Evolutionary conservation across 1,140 invertebrate genomes (phyloP), one percentile per base, ranked within the genome.

Genomic region (Nasonia giraulti): DNA sequence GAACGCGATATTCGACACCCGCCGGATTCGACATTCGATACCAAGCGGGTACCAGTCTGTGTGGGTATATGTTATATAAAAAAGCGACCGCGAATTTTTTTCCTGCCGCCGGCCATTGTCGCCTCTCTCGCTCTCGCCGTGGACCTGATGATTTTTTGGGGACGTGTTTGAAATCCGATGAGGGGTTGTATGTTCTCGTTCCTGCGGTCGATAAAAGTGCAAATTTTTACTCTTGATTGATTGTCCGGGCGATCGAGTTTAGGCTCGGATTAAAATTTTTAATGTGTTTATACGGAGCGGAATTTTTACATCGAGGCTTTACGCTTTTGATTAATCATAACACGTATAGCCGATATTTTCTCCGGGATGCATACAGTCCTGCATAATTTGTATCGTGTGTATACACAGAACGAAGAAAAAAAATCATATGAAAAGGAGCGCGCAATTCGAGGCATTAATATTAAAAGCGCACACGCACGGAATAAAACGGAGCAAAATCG

Each of bases 1-100:
- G 50, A 78, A 66, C 50, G 82, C 11, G 82, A 84, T 31, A 84
- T 73, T 79, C 66, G 83, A 84, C 47, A 75, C 76, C 82, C 37
- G 3, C 7, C 23, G 27, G 17, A 11, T 77, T 77, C 82, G 82
- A 83, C 37, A 83, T 33, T 12, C 77, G 69, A 84, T 84, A 80
- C 23, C 69, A 20, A 20, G 50, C 50, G 12, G 12, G 14, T 62
- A 44, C 40, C 7, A 10, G 40, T 44, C 7, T 44, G 40, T 44
- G 40, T 44, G 8, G 40, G 40, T 44, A 44, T 44, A 44, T 44
- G 10, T 44, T 44, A 44, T 44, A 8, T 44, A 44, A 44, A 44
- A 44, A 10, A 44, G 40, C 7, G 10, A 62, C 14, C 33, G 33
- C 81, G 71, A 17, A 66, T 37, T 55, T 75, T 73, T 20, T 74